A percentile compares a stretch with the other conserved stretches of the same genome.
Conservation (phyloP, 2,888 invertebrate genomes). For the Netelia inedita region DNA sequence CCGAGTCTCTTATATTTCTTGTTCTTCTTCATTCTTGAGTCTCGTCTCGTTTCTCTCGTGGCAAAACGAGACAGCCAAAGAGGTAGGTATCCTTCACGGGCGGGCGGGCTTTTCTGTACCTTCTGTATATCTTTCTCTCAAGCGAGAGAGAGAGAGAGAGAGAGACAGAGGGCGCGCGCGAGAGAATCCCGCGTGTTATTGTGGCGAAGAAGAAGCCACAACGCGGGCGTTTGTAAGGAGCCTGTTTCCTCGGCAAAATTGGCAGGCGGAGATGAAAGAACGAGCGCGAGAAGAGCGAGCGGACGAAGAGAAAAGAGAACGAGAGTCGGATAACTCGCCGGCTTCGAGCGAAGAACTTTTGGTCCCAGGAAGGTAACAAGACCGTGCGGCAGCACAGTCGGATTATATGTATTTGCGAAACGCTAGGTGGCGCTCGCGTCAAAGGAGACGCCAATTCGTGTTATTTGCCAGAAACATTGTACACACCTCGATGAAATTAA, state of each 20-base stretch:
- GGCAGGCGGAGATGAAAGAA: conserved; percentile 66
- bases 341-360: neutral
- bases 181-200: conserved; percentile 48
- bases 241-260: conserved; percentile 64
- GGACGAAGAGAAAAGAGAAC: conserved; percentile 8
- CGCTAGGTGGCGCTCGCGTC: neutral
- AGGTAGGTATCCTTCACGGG: conserved; percentile 36
- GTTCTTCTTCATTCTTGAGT: conserved; percentile 43
- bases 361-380: conserved; percentile 6
- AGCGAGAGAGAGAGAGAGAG: conserved; percentile 5
- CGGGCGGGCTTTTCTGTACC: neutral
- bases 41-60: conserved; percentile 52
- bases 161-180: too few species aligned
- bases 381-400: conserved; percentile 10
- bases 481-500: neutral
- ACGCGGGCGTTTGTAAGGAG: conserved; percentile 32
- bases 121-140: conserved; percentile 6
- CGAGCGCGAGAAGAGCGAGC: conserved; percentile 8
- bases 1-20: conserved; percentile 7
- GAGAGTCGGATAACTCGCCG: conserved; percentile 6
- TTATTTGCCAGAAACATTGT: neutral
- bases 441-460: neutral
- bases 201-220: conserved; percentile 42
- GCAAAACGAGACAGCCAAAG: conserved; percentile 65
- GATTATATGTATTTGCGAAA: neutral